Conservation (phyloP, 2,113 vertebrate genomes). For the Beaufortia kweichowensis region DNA sequence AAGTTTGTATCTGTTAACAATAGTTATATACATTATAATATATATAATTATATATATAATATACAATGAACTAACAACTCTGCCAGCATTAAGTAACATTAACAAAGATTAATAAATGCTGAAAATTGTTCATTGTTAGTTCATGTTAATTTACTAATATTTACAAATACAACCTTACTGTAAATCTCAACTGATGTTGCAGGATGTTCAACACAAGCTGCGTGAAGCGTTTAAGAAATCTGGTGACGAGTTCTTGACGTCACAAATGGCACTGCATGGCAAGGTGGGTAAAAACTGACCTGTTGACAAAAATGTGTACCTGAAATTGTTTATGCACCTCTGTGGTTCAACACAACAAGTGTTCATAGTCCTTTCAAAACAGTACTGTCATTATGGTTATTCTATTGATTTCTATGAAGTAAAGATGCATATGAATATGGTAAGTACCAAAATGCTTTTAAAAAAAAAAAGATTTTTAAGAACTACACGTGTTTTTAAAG, state of each 20-base stretch:
- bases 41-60: too few relatives aligned
- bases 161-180: too few relatives aligned
- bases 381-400: background rate
- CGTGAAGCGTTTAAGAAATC: slow-evolving; percentile 84
- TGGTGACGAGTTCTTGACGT: slow-evolving; percentile 93
- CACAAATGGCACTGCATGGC: slow-evolving; percentile 81
- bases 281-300: slow-evolving; percentile 74
- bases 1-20: too few relatives aligned
- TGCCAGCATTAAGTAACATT: too few relatives aligned
- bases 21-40: too few relatives aligned
- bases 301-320: background rate
- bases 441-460: too few relatives aligned
- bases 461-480: too few relatives aligned
- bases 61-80: too few relatives aligned
- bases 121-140: too few relatives aligned
- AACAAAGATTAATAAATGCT: too few relatives aligned
- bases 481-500: slow-evolving; percentile 63
- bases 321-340: background rate
- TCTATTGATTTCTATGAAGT: background rate
- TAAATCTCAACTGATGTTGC: slow-evolving; percentile 36
- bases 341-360: background rate
- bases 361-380: background rate
- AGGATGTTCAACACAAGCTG: slow-evolving; percentile 93
- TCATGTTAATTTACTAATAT: too few relatives aligned
- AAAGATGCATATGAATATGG: too few relatives aligned